These are phyloP conservation scores for Cyrtonyx montezumae DNA, from an alignment of 2,113 vertebrate species.

Conservation along the genomic window DNA sequence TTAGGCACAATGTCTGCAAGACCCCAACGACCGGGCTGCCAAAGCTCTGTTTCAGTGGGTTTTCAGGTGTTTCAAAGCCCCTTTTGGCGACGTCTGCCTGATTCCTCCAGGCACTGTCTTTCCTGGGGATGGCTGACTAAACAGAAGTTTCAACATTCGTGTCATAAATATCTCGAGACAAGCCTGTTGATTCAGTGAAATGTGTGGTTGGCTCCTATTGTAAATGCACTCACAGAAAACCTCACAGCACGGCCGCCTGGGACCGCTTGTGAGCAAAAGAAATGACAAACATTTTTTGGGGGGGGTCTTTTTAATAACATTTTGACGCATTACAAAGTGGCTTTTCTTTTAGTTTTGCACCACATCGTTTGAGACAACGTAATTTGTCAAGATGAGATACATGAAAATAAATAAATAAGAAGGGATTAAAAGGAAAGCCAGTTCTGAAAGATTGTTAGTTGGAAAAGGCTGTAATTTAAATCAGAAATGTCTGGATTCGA, in stretches of 20 bases:
- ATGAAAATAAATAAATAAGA: slow-evolving; percentile 49
- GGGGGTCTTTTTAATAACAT: neutral
- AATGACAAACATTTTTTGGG: slow-evolving; percentile 40
- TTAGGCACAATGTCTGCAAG: neutral
- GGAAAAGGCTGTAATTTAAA: slow-evolving; percentile 41
- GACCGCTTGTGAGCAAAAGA: slow-evolving; percentile 44
- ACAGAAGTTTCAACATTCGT: slow-evolving; percentile 47
- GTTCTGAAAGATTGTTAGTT: slow-evolving; percentile 32
- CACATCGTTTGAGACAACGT: slow-evolving; percentile 22
- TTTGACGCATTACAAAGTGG: slow-evolving; percentile 54
- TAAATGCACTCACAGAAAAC: slow-evolving; percentile 65
- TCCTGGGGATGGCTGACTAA: slow-evolving; percentile 25
- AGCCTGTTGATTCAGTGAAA: slow-evolving; percentile 60
- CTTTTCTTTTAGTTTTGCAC: slow-evolving; percentile 59
- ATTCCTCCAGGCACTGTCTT: neutral
- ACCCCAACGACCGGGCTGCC: neutral
- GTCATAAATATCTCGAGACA: slow-evolving; percentile 60
- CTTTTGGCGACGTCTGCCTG: neutral
- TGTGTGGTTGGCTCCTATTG: slow-evolving; percentile 65
- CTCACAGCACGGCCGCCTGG: slow-evolving; percentile 39
- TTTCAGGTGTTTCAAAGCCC: neutral
- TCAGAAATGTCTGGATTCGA: slow-evolving; percentile 45
- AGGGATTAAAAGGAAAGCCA: slow-evolving; percentile 44
- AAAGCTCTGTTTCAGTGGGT: neutral
- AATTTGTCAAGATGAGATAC: slow-evolving; percentile 44